A percentile compares a stretch with the other conserved stretches of the same genome.
Conservation (phyloP, 1,140 invertebrate species). For the Eriocheir sinensis region DNA sequence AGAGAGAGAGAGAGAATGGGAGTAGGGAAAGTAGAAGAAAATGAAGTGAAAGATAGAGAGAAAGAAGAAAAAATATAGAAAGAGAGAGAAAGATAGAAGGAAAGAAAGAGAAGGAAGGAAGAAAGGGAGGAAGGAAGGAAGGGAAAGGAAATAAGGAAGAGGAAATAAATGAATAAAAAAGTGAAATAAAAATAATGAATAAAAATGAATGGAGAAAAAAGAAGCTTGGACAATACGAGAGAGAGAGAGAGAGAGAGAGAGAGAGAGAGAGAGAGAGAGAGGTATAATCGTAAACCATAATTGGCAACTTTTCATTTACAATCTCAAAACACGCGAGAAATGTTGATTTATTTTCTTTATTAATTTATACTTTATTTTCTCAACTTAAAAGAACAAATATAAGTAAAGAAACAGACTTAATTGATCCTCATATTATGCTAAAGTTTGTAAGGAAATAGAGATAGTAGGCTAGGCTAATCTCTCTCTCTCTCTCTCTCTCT, state of each 20-base stretch:
- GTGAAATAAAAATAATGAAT: neutral
- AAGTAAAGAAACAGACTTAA: no score
- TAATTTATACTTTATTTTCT: neutral
- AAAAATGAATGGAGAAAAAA: neutral
- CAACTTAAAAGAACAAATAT: no score
- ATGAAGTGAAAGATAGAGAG: no score
- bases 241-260: conserved; percentile 17
- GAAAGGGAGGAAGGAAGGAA: conserved; percentile 31
- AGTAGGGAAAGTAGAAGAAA: no score
- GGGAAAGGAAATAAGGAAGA: neutral
- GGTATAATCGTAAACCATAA: neutral
- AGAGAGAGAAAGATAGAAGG: neutral
- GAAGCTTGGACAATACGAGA: neutral
- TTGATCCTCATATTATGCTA: no score
- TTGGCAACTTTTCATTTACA: no score
- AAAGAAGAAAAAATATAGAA: neutral
- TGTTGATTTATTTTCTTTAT: no score
- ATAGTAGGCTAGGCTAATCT: neutral
- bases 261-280: conserved; percentile 4
- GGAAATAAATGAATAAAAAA: neutral
- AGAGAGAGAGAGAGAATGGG: no score
- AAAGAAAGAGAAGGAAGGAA: neutral
- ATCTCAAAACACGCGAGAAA: no score
- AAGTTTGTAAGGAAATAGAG: no score
- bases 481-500: conserved; percentile 5